phyloP scores from a whole-genome alignment of 2,113 vertebrate species.

The Himantopus leucocephalus region DNA sequence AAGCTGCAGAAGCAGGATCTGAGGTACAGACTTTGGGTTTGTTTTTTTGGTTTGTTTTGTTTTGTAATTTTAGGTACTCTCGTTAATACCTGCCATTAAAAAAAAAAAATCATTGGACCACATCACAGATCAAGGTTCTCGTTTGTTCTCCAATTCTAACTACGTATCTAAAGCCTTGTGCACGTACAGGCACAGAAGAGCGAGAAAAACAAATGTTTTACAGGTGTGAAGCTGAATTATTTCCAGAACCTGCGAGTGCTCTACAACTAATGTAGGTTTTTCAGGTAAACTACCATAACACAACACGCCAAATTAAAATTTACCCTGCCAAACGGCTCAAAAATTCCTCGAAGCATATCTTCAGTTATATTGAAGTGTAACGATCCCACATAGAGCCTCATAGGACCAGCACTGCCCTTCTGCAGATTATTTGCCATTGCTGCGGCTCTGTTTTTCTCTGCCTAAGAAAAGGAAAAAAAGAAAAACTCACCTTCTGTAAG shows the following conservation, averaged over 20 bases:
- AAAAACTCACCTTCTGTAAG: background rate
- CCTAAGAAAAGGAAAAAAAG: conserved; percentile 70
- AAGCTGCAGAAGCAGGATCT: background rate
- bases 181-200: background rate
- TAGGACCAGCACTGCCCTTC: conserved; percentile 88
- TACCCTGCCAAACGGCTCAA: conserved; percentile 95
- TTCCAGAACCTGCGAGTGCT: background rate
- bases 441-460: conserved; percentile 96
- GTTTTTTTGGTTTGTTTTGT: background rate
- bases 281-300: background rate
- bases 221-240: background rate
- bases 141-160: background rate
- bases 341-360: conserved; percentile 96
- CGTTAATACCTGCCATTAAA: background rate
- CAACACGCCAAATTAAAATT: background rate
- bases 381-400: conserved; percentile 93
- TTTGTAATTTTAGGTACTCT: background rate
- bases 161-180: background rate
- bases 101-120: background rate
- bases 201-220: background rate
- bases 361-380: conserved; percentile 98
- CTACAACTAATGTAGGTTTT: background rate
- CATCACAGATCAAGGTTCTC: background rate
- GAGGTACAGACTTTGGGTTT: rapidly evolving
- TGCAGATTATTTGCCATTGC: conserved; percentile 94